Base-by-base conservation (phyloP, 2,113 vertebrate species). In the Zosterops japonicus region DNA sequence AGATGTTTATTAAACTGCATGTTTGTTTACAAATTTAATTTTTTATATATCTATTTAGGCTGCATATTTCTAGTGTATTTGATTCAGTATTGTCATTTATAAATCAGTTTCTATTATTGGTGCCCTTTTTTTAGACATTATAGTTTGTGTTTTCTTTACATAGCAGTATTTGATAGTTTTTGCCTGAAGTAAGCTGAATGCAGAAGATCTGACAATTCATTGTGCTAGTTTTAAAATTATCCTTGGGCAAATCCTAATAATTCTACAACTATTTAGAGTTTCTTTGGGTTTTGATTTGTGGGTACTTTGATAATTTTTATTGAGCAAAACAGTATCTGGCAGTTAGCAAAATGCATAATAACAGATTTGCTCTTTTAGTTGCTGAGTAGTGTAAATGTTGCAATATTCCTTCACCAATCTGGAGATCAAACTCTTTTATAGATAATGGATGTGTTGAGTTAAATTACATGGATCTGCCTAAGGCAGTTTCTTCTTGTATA, bases 391-490 rank as follows among this genome's bases (percentile, higher is more conserved):
- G 68, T 91, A 95, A 94, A 90, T 71, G 60, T 61, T 93, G 36
- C 65, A 87, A 87, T 94, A 88, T 93, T 74, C 3, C 3, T 93
- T 93, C 63, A 80, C 74, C 42, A 60, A 49, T 93, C 39, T 90
- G 5, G 11, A 93, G 41, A 94, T 93, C 81, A 94, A 93, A 87
- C 47, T 77, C 63, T 92, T 83, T 77, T 71, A 31, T 25, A 92
- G 86, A 75, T 88, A 95, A 94, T 35, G 46, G 52, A 92, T 91
- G 25, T 75, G 28, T 86, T 90, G 53, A 87, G 47, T 87, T 91
- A 86, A 93, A 94, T 93, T 89, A 83, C 74, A 87, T 89, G 47
- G 74, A 83, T 70, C 55, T 93, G 77, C 93, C 89, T 94, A 75
- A 87, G 90, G 87, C 55, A 52, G 17, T 79, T 65, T 87, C 57